Evolutionary conservation across 1,140 invertebrate genomes (phyloP).

Genomic region (Leptonema lineaticorne): DNA sequence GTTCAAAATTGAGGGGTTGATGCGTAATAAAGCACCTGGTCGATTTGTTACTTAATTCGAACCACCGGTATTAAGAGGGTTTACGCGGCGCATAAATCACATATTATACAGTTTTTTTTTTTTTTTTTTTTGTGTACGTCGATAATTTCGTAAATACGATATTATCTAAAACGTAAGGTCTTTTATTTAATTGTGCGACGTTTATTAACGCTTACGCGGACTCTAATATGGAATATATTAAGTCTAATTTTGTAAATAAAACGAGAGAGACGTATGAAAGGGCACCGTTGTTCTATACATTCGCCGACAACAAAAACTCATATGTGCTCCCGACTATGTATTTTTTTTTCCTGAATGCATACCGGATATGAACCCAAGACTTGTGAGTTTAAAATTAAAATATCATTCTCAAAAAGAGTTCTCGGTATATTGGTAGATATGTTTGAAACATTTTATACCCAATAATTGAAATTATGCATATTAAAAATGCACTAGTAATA

Average conservation of each 20-base stretch:
- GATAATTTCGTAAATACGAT: neutral
- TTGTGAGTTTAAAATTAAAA: slow-evolving; percentile 30
- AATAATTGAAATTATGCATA: too few relatives aligned
- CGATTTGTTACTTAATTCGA: neutral
- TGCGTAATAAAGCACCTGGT: neutral
- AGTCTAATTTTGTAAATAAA: too few relatives aligned
- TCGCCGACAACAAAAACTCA: neutral
- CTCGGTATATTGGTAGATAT: too few relatives aligned
- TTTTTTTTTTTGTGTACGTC: slow-evolving; percentile 2
- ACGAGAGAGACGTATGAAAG: slow-evolving; percentile 27
- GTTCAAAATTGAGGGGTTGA: neutral
- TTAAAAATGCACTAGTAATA: neutral
- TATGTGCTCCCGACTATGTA: neutral
- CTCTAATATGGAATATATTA: neutral
- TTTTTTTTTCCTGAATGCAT: slow-evolving; percentile 7
- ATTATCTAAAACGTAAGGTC: neutral
- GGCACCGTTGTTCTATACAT: slow-evolving; percentile 5
- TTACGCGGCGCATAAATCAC: slow-evolving; percentile 6
- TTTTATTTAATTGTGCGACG: neutral
- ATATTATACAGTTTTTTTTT: too few relatives aligned
- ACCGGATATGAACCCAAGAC: slow-evolving; percentile 21
- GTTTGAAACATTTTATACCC: too few relatives aligned
- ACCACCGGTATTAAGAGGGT: neutral
- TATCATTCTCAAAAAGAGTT: slow-evolving; percentile 8
- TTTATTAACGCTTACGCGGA: neutral